A percentile compares a stretch with the other conserved stretches of the same genome.
Conservation (phyloP, 1,140 invertebrate species). For the Lysiphlebus fabarum region DNA sequence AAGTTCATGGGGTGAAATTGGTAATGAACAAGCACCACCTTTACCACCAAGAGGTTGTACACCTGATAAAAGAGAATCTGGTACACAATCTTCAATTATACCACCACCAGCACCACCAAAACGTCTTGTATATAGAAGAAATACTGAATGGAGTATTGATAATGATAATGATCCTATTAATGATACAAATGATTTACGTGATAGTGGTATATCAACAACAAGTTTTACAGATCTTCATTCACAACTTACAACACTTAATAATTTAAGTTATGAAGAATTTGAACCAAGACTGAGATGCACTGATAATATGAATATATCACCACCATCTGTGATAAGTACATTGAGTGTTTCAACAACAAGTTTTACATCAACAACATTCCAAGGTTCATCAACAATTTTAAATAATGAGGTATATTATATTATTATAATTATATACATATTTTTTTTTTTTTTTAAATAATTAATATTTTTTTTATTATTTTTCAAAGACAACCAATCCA, state of each 20-base stretch:
- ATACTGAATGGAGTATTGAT: constrained; percentile 48
- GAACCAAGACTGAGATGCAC: constrained; percentile 52
- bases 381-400: constrained; percentile 49
- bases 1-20: constrained; percentile 62
- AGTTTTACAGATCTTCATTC: constrained; percentile 52
- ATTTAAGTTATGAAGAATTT: constrained; percentile 60
- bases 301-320: constrained; percentile 53
- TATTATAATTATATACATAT: too few species aligned
- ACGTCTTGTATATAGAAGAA: constrained; percentile 56
- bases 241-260: constrained; percentile 58
- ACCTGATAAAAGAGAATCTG: constrained; percentile 57
- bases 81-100: constrained; percentile 32
- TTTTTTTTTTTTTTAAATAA: too few species aligned
- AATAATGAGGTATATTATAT: constrained; percentile 40
- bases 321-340: constrained; percentile 48
- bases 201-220: constrained; percentile 59
- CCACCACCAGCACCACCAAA: constrained; percentile 62
- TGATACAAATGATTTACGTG: constrained; percentile 54
- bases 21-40: constrained; percentile 59
- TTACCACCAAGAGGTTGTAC: constrained; percentile 62
- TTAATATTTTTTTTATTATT: constrained; percentile 25
- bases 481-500: constrained; percentile 48
- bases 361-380: constrained; percentile 44
- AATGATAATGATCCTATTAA: constrained; percentile 43
- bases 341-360: constrained; percentile 45